Evolutionary conservation across 1,140 invertebrate genomes (phyloP).

Genomic region (Melitaea cinxia): DNA sequence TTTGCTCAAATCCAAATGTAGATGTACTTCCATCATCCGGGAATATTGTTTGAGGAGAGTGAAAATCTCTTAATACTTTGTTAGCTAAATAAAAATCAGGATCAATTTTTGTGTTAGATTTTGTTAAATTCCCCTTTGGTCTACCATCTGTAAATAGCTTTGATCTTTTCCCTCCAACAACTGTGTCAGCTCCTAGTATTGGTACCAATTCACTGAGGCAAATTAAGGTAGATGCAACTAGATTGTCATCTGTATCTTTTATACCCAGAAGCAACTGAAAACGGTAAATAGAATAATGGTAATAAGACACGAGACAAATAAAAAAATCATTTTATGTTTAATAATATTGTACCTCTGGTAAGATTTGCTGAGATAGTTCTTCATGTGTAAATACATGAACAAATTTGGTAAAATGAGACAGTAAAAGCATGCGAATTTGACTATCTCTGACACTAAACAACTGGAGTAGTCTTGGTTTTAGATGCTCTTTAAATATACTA

Average conservation of each 20-base stretch:
- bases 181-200: conserved; percentile 89
- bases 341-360: conserved; percentile 86
- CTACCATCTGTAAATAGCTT: conserved; percentile 92
- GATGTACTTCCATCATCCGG: conserved; percentile 46
- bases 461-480: conserved; percentile 88
- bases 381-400: conserved; percentile 86
- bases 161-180: conserved; percentile 90
- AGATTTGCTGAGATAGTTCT: conserved; percentile 85
- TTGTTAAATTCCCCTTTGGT: conserved; percentile 79
- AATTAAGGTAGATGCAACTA: conserved; percentile 90
- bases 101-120: conserved; percentile 38
- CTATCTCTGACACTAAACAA: conserved; percentile 90
- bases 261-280: conserved; percentile 90
- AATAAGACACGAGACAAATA: neutral
- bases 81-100: conserved; percentile 39
- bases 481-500: conserved; percentile 85
- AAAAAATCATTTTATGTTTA: too few relatives aligned
- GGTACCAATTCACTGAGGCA: conserved; percentile 91
- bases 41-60: conserved; percentile 58
- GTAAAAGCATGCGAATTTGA: conserved; percentile 84
- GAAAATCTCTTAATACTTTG: conserved; percentile 59
- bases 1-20: conserved; percentile 64
- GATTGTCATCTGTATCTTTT: conserved; percentile 89
- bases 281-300: conserved; percentile 20
- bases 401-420: conserved; percentile 88